Evolutionary conservation across 2,797 vertebrate species (phyloP).

Genomic region (Mus caroli): DNA sequence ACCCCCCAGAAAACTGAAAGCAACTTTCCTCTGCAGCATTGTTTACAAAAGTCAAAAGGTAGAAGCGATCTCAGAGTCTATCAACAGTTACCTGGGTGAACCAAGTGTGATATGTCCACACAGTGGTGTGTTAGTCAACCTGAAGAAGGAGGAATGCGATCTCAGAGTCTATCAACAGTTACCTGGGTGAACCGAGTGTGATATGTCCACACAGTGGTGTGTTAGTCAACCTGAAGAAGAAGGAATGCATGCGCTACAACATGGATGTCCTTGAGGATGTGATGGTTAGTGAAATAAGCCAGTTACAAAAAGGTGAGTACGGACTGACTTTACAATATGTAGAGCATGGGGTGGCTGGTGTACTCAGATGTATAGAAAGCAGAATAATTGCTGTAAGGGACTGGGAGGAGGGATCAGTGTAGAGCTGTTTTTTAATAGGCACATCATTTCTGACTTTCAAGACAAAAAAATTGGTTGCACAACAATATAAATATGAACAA

Average conservation of each 20-base stretch:
- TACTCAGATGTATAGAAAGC: not conserved
- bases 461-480: not conserved
- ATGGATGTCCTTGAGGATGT: not conserved
- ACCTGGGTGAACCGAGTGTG: not conserved
- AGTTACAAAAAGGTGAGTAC: not conserved
- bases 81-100: not conserved
- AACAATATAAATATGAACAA: not conserved
- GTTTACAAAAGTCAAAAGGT: not conserved
- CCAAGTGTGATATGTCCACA: not conserved
- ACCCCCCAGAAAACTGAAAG: not conserved
- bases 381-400: not conserved
- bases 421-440: not conserved
- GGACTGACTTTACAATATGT: not conserved
- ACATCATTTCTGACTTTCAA: constrained; percentile 46
- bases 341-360: not conserved
- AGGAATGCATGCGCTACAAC: not conserved
- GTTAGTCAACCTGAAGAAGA: constrained; percentile 49
- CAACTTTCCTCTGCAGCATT: not conserved
- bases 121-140: constrained; percentile 41
- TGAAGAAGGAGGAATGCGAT: not conserved
- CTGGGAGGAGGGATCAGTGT: not conserved
- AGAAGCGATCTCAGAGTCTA: not conserved
- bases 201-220: not conserved
- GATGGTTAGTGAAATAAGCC: constrained; percentile 31
- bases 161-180: not conserved